phyloP scores from a whole-genome alignment of 37 sponge, comb jelly and placozoan species.

The Theonella swinhoei region DNA sequence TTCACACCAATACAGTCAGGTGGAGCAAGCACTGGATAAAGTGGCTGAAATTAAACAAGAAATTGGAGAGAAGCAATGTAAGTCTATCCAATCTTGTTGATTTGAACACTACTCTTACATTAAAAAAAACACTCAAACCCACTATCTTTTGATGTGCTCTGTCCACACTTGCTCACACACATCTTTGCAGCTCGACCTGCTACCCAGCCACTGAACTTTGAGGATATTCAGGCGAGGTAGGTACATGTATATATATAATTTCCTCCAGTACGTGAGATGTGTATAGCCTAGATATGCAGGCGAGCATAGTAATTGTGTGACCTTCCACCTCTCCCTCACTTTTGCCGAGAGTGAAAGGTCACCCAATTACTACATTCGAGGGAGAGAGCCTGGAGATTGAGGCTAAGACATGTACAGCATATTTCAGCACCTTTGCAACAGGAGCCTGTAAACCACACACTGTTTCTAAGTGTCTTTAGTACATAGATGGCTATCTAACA shows the following conservation, averaged over 20 bases:
- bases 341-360: not conserved
- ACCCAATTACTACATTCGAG: not conserved
- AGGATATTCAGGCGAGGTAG: slow-evolving; percentile 31
- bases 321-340: not conserved
- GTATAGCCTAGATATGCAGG: not conserved
- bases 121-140: not conserved
- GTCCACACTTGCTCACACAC: no score
- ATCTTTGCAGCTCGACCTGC: slow-evolving; percentile 41
- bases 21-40: slow-evolving; percentile 66
- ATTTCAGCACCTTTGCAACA: no score
- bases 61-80: slow-evolving; percentile 67
- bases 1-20: slow-evolving; percentile 26
- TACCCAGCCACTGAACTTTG: slow-evolving; percentile 29
- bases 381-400: no score
- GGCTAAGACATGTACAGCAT: no score
- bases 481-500: no score
- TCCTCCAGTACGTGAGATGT: not conserved
- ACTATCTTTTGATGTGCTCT: not conserved
- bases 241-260: not conserved
- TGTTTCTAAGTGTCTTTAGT: no score
- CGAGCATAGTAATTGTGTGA: not conserved
- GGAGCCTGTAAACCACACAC: no score
- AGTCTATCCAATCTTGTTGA: not conserved
- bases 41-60: slow-evolving; percentile 63
- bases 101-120: not conserved